Conservation (phyloP, 2,888 invertebrate species). For the Apodemia mormo region DNA sequence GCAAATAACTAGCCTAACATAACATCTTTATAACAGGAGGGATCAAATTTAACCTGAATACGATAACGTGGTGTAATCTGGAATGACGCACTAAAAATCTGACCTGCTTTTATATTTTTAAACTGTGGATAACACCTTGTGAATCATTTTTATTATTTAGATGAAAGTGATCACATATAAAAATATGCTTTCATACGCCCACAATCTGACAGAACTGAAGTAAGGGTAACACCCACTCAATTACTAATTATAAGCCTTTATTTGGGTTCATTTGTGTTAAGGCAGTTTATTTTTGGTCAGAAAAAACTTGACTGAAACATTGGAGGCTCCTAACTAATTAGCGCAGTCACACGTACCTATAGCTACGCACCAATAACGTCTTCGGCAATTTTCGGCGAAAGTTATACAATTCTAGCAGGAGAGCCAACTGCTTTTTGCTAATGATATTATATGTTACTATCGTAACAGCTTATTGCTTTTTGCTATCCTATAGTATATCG, state of each 20-base stretch:
- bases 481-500: too few species aligned
- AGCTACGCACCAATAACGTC: too few species aligned
- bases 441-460: too few species aligned
- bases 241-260: neutral
- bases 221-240: neutral
- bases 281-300: neutral
- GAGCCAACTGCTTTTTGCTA: too few species aligned
- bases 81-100: constrained; percentile 4
- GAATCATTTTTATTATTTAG: constrained; percentile 3
- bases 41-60: constrained; percentile 5
- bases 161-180: constrained; percentile 8
- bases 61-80: neutral
- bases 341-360: too few species aligned
- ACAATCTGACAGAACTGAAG: neutral
- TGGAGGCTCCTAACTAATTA: too few species aligned
- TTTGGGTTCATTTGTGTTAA: neutral
- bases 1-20: neutral
- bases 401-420: too few species aligned
- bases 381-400: too few species aligned
- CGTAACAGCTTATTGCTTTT: too few species aligned
- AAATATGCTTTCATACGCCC: constrained; percentile 2
- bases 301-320: neutral
- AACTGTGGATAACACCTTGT: constrained; percentile 4
- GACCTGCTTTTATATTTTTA: constrained; percentile 15
- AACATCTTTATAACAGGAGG: neutral